Evolutionary conservation across 2,797 vertebrate genomes (phyloP).

Genomic region (Remorina albescens): DNA sequence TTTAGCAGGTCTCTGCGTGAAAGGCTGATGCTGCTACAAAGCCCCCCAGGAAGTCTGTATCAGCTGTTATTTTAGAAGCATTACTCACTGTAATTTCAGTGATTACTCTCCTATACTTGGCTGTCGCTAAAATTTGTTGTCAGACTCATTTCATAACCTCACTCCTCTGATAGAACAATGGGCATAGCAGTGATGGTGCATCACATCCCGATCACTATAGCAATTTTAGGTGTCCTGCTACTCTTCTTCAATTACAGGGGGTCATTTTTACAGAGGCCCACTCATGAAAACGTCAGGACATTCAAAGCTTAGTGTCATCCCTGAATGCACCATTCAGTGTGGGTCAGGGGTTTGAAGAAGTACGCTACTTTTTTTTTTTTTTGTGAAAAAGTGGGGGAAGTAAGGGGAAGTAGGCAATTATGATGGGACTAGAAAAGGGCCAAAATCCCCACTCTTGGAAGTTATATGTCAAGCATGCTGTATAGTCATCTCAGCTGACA

Average conservation of each 20-base stretch:
- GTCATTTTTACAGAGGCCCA: slow-evolving; percentile 5
- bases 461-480: background rate
- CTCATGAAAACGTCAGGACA: slow-evolving; percentile 25
- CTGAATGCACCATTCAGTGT: background rate
- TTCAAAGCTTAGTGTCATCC: background rate
- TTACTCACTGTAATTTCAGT: background rate
- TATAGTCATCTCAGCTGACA: background rate
- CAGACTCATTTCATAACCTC: background rate
- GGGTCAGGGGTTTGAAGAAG: too few species aligned
- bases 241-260: slow-evolving; percentile 11
- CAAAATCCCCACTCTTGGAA: slow-evolving; percentile 4
- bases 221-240: too few species aligned
- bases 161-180: too few species aligned
- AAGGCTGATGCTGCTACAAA: slow-evolving; percentile 14
- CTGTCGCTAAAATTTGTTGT: background rate
- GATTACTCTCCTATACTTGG: background rate
- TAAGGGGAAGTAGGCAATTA: background rate
- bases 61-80: slow-evolving; percentile 6
- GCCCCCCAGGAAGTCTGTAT: slow-evolving; percentile 5
- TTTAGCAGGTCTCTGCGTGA: background rate
- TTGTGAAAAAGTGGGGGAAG: too few species aligned
- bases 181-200: too few species aligned
- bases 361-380: too few species aligned
- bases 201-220: too few species aligned
- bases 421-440: slow-evolving; percentile 11